These are phyloP conservation scores for Callionymus lyra DNA, from an alignment of 2,113 vertebrate genomes.

Conservation along the genomic window DNA sequence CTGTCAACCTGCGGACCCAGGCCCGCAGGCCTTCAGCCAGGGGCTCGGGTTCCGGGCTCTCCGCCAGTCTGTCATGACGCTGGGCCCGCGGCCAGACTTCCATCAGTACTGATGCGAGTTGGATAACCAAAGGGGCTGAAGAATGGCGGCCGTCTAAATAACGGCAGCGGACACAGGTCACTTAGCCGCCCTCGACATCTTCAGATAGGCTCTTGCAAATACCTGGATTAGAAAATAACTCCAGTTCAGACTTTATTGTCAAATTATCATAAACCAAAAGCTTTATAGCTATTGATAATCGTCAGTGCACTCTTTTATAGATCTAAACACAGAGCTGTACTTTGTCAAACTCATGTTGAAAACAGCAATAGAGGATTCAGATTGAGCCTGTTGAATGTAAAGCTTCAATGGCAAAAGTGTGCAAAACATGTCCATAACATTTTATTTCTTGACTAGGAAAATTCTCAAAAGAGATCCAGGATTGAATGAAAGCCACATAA, in stretches of 20 bases:
- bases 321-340: constrained; percentile 41
- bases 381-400: too few species aligned
- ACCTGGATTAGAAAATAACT: too few species aligned
- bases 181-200: constrained; percentile 31
- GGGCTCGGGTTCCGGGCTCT: constrained; percentile 77
- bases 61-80: constrained; percentile 88
- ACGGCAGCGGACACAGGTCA: constrained; percentile 72
- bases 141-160: constrained; percentile 80
- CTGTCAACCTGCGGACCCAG: constrained; percentile 76
- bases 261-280: constrained; percentile 45
- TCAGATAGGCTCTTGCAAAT: constrained; percentile 8
- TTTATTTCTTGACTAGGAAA: too few species aligned
- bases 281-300: constrained; percentile 80
- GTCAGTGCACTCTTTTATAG: constrained; percentile 75
- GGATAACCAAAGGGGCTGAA: constrained; percentile 82
- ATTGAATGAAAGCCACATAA: too few species aligned
- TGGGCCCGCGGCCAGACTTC: constrained; percentile 82
- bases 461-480: too few species aligned
- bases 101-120: constrained; percentile 86
- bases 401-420: too few species aligned
- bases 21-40: constrained; percentile 78
- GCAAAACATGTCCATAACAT: too few species aligned
- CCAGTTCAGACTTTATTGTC: too few species aligned
- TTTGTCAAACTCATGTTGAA: constrained; percentile 44
- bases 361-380: too few species aligned